These are phyloP conservation scores for Linnaemya vulpina DNA, from an alignment of 2,888 invertebrate species.

Conservation along the genomic window DNA sequence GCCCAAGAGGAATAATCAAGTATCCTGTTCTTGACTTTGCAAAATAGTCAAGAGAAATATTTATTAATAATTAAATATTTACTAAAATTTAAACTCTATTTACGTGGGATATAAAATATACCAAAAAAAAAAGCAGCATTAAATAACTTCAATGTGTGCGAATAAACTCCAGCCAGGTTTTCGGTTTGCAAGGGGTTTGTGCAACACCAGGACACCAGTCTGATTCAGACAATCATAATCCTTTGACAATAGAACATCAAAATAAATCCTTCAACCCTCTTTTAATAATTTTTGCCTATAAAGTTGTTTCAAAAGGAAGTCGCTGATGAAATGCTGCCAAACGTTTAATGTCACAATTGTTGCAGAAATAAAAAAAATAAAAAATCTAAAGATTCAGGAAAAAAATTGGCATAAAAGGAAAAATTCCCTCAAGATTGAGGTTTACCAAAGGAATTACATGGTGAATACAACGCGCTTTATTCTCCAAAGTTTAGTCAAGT, in stretches of 20 bases:
- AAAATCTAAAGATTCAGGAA: conserved; percentile 35
- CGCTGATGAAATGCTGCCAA: conserved; percentile 53
- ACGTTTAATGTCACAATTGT: conserved; percentile 65
- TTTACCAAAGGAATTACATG: conserved; percentile 71
- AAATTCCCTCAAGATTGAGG: conserved; percentile 71
- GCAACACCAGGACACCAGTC: conserved; percentile 39
- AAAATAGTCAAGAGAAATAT: no score
- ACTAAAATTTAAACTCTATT: no score
- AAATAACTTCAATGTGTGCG: neutral
- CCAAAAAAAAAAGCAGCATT: no score
- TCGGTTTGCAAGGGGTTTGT: neutral
- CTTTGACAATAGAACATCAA: conserved; percentile 65
- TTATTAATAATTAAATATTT: no score
- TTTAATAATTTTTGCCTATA: conserved; percentile 32
- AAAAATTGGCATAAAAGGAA: conserved; percentile 53
- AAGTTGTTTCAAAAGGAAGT: conserved; percentile 26
- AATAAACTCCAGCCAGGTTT: neutral
- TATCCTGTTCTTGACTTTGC: no score
- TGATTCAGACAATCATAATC: conserved; percentile 58
- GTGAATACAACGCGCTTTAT: conserved; percentile 50
- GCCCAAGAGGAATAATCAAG: no score
- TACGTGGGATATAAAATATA: no score
- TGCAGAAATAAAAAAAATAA: conserved; percentile 61
- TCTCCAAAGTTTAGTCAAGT: conserved; percentile 76
- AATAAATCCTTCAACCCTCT: conserved; percentile 66